A percentile compares a stretch with the other conserved stretches of the same genome.
phyloP scores from a whole-genome alignment of 1,140 invertebrate species.

The Cotesia glomerata region DNA sequence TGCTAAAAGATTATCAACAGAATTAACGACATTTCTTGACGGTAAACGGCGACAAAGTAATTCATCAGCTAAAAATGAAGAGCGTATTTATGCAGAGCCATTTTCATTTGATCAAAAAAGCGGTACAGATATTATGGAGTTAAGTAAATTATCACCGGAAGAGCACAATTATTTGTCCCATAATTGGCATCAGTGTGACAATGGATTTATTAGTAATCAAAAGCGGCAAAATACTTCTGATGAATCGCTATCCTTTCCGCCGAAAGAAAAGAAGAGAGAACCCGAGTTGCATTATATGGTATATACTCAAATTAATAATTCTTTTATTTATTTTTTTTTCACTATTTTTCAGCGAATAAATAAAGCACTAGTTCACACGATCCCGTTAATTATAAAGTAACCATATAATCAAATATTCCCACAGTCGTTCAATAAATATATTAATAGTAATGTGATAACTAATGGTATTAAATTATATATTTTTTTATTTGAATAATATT shows the following conservation, averaged over 20 bases:
- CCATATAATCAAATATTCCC: neutral
- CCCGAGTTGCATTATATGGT: constrained; percentile 59
- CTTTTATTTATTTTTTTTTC: neutral
- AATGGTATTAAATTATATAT: neutral
- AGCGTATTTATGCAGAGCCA: constrained; percentile 62
- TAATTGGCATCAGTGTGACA: constrained; percentile 29
- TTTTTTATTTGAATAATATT: no score
- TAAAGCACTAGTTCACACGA: neutral
- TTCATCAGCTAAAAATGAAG: constrained; percentile 34
- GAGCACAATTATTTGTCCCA: constrained; percentile 31
- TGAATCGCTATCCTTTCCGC: neutral
- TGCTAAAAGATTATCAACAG: constrained; percentile 27
- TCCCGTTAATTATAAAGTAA: neutral
- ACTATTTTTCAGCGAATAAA: neutral
- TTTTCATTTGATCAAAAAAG: constrained; percentile 44
- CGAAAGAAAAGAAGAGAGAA: constrained; percentile 15
- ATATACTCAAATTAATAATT: constrained; percentile 23
- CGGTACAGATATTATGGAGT: constrained; percentile 31
- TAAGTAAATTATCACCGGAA: constrained; percentile 16
- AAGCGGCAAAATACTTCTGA: neutral
- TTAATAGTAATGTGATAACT: neutral
- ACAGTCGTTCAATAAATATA: neutral
- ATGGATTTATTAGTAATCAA: constrained; percentile 26
- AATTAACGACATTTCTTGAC: constrained; percentile 31
- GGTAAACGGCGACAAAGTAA: constrained; percentile 32